These are phyloP conservation scores for Synodontis membranacea DNA, from an alignment of 2,113 vertebrate genomes.

Conservation along the genomic window DNA sequence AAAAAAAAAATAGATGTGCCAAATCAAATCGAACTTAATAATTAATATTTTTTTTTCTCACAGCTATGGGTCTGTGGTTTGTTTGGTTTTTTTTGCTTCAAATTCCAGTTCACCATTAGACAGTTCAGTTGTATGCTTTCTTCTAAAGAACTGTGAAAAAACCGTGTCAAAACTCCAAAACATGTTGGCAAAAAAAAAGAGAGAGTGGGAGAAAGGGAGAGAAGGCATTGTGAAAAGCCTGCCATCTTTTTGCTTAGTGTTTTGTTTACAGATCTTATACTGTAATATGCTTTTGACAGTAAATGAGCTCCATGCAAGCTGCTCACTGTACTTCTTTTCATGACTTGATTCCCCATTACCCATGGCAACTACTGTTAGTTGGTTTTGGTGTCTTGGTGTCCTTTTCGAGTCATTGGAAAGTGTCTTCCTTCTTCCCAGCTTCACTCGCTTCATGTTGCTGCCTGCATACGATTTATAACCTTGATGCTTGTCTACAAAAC, in stretches of 20 bases:
- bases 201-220: neutral
- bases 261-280: slow-evolving; percentile 1
- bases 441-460: slow-evolving; percentile 44
- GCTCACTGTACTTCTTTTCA: neutral
- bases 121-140: neutral
- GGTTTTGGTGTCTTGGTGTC: neutral
- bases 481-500: no score
- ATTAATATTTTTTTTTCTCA: neutral
- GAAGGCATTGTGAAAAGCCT: neutral
- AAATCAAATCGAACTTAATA: neutral
- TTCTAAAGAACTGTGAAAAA: slow-evolving; percentile 6
- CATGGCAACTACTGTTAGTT: neutral
- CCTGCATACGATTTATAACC: no score
- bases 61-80: neutral
- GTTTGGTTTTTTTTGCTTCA: no score
- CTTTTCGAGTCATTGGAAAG: slow-evolving; percentile 42
- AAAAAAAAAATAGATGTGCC: neutral
- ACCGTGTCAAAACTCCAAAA: neutral
- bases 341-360: neutral
- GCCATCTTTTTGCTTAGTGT: neutral
- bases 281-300: neutral
- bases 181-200: neutral
- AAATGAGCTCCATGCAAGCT: neutral
- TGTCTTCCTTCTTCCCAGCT: slow-evolving; percentile 18
- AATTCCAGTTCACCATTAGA: neutral